Evolutionary conservation across 2,888 invertebrate genomes (phyloP).

Genomic region (Diplolepis rosae): DNA sequence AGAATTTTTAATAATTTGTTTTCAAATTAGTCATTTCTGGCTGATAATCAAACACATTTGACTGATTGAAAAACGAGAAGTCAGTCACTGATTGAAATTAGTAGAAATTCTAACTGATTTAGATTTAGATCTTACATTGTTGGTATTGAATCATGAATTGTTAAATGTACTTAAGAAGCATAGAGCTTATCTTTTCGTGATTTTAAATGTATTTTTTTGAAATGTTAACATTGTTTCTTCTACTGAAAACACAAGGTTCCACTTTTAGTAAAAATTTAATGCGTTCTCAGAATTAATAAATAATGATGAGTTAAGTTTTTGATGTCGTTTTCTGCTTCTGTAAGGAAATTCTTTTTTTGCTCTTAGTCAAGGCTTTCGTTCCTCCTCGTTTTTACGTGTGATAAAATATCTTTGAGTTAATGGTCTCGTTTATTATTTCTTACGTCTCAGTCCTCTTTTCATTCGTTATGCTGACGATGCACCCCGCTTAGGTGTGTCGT

Average conservation of each 20-base stretch:
- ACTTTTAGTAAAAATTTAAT: conserved; percentile 4
- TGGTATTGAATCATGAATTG: conserved; percentile 3
- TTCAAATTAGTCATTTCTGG: no score
- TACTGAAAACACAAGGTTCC: not conserved
- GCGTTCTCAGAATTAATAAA: conserved; percentile 4
- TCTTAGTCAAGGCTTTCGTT: conserved; percentile 28
- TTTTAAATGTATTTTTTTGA: not conserved
- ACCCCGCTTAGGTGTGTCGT: conserved; percentile 37
- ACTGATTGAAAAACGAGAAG: no score
- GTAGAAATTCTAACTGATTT: no score
- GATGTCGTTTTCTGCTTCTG: conserved; percentile 3
- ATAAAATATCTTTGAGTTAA: conserved; percentile 63
- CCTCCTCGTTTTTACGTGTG: conserved; percentile 41
- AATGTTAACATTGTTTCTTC: not conserved
- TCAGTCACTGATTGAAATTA: no score
- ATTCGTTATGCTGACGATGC: conserved; percentile 48
- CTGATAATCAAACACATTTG: no score
- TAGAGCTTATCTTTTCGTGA: conserved; percentile 6
- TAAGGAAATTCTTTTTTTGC: conserved; percentile 10
- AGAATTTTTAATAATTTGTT: no score
- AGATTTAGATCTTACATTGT: no score
- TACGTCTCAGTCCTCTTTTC: conserved; percentile 61
- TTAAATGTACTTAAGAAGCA: not conserved
- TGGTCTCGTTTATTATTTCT: conserved; percentile 72
- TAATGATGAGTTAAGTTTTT: conserved; percentile 6